Evolutionary conservation across 2,113 vertebrate species (phyloP), one percentile per base, ranked within the genome.

Genomic region (Cavia porcellus): DNA sequence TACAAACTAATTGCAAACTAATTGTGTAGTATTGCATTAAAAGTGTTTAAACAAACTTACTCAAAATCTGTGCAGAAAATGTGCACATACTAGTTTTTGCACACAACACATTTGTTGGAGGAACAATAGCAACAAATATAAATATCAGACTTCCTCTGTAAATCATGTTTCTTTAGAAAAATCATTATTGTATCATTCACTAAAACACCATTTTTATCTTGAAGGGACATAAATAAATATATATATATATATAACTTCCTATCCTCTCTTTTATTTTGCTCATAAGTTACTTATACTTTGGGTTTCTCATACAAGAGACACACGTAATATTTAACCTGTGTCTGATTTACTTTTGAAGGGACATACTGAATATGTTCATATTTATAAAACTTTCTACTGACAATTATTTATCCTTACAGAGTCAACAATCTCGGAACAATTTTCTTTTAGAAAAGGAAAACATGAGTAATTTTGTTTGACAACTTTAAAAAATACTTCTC

Each of bases 91-190:
- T 2, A 75, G 77, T 84, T 95, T 95, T 77, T 89, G 38, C 7
- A 68, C 38, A 68, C 42, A 32, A 89, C 30, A 62, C 3, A 45
- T 88, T 82, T 47, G 61, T 70, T 83, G 75, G 30, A 30, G 30
- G 15, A 96, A 89, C 38, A 79, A 83, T 3, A 59, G 47, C 57
- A 92, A 83, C 12, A 38, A 62, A 89, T 85, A 89, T 28, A 62
- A 61, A 85, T 61, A 70, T 7, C 24, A 66, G 82, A 89, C 64
- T 82, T 59, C n/a, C 75, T 92, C 64, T 95, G 9, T 13, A 92
- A 82, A 64, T 87, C 55, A 74, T 82, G 7, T 82, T 64, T 92
- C 88, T 86, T 91, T 84, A 68, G 82, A 84, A 95, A 83, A 92
- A 68, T 38, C 83, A 88, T 8, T 47, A 28, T 52, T 45, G 87